Evolutionary conservation across 2,797 vertebrate genomes (phyloP), one percentile per base, ranked within the genome.

Genomic region (Anguilla marmorata): DNA sequence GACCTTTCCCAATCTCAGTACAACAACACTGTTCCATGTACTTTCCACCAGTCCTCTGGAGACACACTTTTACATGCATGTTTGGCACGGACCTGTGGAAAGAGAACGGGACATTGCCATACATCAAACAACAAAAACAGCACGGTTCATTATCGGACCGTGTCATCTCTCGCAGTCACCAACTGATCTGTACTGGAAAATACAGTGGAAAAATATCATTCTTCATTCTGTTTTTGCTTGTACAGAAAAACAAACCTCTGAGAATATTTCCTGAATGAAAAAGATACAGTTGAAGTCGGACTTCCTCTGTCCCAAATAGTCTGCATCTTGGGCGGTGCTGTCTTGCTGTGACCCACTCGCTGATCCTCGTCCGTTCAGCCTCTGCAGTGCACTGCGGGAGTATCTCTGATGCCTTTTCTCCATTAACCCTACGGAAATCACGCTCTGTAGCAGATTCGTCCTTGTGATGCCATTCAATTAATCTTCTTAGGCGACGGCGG

Each of bases 201-300:
- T 37, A 19, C 45, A 60, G 84, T 90, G 89, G 89, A 92, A 92
- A 88, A 90, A 87, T 27, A 33, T 85, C 63, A 88, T 90, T 30
- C 45, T 87, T 89, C 21, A 89, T 48, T 87, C 89, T 86, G 54
- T 87, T 90, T 89, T 72, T 85, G 37, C 88, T 89, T 72, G 30
- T 88, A 86, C 92, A 90, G 89, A 93, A 92, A 86, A 91, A 93
- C 91, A 94, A 91, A 88, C 87, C 90, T 89, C 79, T 83, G 60
- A 3, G 54, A 90, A 79, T 90, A 90, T 93, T 94, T 93, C 90
- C 85, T 89, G 80, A 63, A 89, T 84, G 85, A 87, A 91, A 88
- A 91, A 89, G 91, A 89, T 90, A 89, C 86, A 86, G 89, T 84
- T 89, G 90, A 91, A 91, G 87, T 88, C 87, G 89, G 89, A 88